A percentile compares a stretch with the other conserved stretches of the same genome.
Evolutionary conservation across 2,888 invertebrate genomes (phyloP).

Genomic region (Diaphora mendica): DNA sequence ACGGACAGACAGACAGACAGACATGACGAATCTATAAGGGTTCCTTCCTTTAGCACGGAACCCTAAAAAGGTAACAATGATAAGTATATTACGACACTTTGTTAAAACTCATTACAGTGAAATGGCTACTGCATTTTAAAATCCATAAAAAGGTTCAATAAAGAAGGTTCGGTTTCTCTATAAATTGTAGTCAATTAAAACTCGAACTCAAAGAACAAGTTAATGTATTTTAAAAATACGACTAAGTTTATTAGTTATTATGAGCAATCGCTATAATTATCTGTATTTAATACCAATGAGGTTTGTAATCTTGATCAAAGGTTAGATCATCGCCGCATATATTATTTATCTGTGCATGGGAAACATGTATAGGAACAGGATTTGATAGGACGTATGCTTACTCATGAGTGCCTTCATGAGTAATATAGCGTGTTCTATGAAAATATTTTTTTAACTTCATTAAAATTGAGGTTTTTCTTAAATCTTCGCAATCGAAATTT

Average conservation of each 20-base stretch:
- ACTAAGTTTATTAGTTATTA: slow-evolving; percentile 54
- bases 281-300: slow-evolving; percentile 63
- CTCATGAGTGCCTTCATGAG: slow-evolving; percentile 62
- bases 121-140: slow-evolving; percentile 37
- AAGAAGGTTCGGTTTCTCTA: slow-evolving; percentile 17
- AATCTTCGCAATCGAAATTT: not conserved
- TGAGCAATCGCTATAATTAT: slow-evolving; percentile 67
- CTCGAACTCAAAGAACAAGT: slow-evolving; percentile 33
- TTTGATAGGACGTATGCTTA: slow-evolving; percentile 64
- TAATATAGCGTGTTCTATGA: slow-evolving; percentile 50
- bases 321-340: slow-evolving; percentile 66
- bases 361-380: slow-evolving; percentile 63
- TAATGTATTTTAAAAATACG: slow-evolving; percentile 37
- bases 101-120: not conserved
- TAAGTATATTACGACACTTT: not conserved
- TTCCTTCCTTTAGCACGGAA: too few species aligned
- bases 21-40: too few species aligned
- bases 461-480: not conserved
- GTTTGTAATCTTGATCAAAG: slow-evolving; percentile 59
- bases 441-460: slow-evolving; percentile 17
- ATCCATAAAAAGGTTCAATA: not conserved
- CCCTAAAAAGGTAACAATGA: not conserved
- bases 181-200: slow-evolving; percentile 43
- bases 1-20: too few species aligned
- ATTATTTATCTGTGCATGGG: slow-evolving; percentile 59